Evolutionary conservation across 2,797 vertebrate genomes (phyloP).

Genomic region (Antrozous pallidus): DNA sequence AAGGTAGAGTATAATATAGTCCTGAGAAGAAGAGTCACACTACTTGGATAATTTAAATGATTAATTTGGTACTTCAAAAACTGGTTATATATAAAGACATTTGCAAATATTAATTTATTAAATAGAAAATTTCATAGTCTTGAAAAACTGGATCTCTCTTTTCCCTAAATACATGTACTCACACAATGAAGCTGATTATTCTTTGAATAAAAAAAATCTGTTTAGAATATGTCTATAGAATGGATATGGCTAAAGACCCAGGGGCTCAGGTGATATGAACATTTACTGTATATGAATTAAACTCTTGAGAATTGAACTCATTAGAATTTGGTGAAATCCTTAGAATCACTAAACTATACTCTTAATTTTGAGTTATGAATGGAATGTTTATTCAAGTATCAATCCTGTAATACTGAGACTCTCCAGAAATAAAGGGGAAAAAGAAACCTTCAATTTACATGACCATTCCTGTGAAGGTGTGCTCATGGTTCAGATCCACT

Average conservation of each 20-base stretch:
- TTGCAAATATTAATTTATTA: not conserved
- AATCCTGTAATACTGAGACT: not conserved
- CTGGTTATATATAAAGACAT: not conserved
- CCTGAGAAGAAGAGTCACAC: not conserved
- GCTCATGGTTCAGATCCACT: not conserved
- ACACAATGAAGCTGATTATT: not conserved
- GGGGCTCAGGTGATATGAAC: not conserved
- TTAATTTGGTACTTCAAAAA: slow-evolving; percentile 20
- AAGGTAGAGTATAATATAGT: not conserved
- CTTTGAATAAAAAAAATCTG: not conserved
- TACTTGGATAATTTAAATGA: not conserved
- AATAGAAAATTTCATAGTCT: not conserved
- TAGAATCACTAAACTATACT: not conserved
- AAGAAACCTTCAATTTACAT: not conserved
- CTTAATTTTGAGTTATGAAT: not conserved
- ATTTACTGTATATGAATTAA: not conserved
- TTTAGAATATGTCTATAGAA: not conserved
- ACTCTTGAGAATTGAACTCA: not conserved
- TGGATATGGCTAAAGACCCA: not conserved
- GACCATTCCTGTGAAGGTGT: not conserved
- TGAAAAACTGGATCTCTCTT: not conserved
- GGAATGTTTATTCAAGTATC: not conserved
- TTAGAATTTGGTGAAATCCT: slow-evolving; percentile 9
- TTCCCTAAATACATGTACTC: not conserved
- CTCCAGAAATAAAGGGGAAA: not conserved